Percentiles rank a stretch among this genome's conserved stretches.
Conservation (phyloP, 2,113 vertebrate genomes). For the Fregata magnificens region DNA sequence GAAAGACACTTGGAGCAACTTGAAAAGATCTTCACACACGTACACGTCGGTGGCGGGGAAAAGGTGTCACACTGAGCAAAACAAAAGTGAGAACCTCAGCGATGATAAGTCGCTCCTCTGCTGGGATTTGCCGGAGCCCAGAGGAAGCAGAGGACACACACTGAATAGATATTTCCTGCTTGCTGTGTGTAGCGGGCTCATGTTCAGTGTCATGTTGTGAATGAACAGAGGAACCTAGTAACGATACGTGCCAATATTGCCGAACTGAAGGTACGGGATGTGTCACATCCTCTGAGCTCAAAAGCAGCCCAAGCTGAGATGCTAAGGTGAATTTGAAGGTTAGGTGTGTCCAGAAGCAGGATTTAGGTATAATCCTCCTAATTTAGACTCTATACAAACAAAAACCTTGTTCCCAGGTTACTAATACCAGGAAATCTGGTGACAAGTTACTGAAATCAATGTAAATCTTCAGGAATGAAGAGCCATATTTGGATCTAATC, state of each 20-base stretch:
- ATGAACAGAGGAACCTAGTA: slow-evolving; percentile 48
- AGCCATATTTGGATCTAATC: background rate
- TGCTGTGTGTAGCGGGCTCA: background rate
- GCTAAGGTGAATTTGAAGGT: slow-evolving; percentile 30
- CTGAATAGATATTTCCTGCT: slow-evolving; percentile 59
- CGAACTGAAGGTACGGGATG: slow-evolving; percentile 14
- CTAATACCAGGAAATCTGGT: background rate
- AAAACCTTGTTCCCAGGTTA: background rate
- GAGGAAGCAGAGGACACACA: slow-evolving; percentile 53
- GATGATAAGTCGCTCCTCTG: slow-evolving; percentile 26
- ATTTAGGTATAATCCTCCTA: background rate
- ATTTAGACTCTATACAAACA: background rate
- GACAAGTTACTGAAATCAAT: background rate
- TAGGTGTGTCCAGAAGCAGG: background rate
- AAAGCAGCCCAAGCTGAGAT: background rate
- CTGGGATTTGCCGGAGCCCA: slow-evolving; percentile 38
- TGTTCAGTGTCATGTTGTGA: slow-evolving; percentile 46
- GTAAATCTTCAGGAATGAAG: background rate
- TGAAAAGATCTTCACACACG: slow-evolving; percentile 61
- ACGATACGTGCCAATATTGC: background rate
- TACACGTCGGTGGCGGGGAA: slow-evolving; percentile 40
- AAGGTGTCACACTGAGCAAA: slow-evolving; percentile 64
- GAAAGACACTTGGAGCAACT: slow-evolving; percentile 58
- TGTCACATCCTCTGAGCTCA: slow-evolving; percentile 50
- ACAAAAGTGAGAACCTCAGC: slow-evolving; percentile 55